Conservation (phyloP, 2,113 vertebrate species). For the Hippocampus zosterae region DNA sequence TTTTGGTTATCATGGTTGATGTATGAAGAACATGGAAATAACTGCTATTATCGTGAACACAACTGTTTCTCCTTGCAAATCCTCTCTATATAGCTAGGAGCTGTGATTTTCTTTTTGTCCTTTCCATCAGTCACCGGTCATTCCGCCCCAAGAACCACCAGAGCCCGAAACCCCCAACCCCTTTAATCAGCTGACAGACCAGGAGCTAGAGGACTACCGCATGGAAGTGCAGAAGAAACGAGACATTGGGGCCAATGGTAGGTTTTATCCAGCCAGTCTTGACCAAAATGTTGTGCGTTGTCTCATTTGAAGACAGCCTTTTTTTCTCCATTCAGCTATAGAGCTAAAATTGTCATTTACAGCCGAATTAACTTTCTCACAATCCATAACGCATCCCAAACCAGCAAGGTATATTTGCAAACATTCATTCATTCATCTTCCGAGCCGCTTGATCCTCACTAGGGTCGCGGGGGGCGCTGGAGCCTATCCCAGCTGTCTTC, state of each 20-base stretch:
- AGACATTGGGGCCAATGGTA: conserved; percentile 78
- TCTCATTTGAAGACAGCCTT: not conserved
- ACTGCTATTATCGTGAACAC: not conserved
- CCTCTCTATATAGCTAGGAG: not conserved
- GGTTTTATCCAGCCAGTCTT: not conserved
- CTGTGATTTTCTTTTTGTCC: conserved; percentile 10
- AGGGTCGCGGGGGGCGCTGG: no score
- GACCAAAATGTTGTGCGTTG: not conserved
- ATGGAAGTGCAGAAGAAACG: conserved; percentile 94
- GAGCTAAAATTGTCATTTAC: not conserved
- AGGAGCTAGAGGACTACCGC: conserved; percentile 94
- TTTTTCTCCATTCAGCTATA: not conserved
- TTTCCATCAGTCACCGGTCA: conserved; percentile 81
- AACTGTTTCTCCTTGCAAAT: not conserved
- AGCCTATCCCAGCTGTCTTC: no score
- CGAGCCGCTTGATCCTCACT: no score
- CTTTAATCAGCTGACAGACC: conserved; percentile 93
- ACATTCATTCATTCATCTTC: no score
- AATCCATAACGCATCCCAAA: not conserved
- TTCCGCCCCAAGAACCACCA: conserved; percentile 40
- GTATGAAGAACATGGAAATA: no score
- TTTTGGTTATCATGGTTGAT: no score
- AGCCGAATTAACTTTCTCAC: not conserved
- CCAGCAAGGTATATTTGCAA: not conserved
- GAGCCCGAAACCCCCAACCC: conserved; percentile 89